A percentile compares a stretch with the other conserved stretches of the same genome.
Conservation (phyloP, 1,140 invertebrate genomes). For the Caenorhabditis inopinata region DNA sequence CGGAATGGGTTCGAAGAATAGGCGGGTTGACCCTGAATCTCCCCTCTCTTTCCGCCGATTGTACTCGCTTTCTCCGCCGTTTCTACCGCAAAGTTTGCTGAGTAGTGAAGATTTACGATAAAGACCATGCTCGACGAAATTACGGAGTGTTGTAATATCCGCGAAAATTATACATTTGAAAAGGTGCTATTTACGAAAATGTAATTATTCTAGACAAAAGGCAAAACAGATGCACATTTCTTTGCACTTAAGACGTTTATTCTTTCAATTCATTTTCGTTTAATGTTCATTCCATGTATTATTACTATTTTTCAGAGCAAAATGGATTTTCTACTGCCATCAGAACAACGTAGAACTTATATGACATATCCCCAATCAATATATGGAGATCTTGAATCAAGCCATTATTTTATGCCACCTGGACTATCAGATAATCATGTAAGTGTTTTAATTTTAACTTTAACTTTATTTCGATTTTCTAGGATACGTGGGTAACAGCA, state of each 20-base stretch:
- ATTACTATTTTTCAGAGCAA: background rate
- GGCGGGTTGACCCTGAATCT: no score
- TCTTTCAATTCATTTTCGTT: no score
- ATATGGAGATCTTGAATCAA: background rate
- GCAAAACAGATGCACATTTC: no score
- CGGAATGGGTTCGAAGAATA: no score
- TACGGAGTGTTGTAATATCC: background rate
- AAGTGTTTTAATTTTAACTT: background rate
- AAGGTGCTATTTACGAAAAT: no score
- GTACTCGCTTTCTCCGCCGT: no score
- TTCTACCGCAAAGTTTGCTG: no score
- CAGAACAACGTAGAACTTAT: background rate
- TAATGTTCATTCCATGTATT: no score
- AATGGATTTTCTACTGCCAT: background rate
- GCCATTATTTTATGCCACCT: background rate
- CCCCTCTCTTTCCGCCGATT: no score
- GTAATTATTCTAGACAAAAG: no score
- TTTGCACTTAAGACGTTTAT: no score
- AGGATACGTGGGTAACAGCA: background rate
- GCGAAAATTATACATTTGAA: background rate
- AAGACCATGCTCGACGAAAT: background rate
- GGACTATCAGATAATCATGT: background rate
- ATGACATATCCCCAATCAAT: background rate
- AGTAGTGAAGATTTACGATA: conserved; percentile 11
- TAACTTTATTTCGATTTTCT: background rate